phyloP scores from a whole-genome alignment of 2,797 vertebrate species.

The Acipenser oxyrinchus region DNA sequence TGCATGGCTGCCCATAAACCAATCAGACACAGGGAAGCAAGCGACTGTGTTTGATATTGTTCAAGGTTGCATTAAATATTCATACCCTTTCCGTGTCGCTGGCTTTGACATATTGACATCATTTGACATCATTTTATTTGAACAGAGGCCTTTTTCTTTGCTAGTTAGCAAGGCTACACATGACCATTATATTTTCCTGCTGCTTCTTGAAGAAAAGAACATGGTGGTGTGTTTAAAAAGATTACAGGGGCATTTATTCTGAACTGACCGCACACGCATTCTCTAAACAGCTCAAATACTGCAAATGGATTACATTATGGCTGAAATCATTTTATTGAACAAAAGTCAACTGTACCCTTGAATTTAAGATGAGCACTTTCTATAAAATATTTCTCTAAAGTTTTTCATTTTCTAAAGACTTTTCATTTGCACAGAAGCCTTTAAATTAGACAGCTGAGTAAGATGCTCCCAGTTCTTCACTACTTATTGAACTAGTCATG shows the following conservation, averaged over 20 bases:
- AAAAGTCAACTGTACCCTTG: too few species aligned
- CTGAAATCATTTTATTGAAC: too few species aligned
- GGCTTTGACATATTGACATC: constrained; percentile 51
- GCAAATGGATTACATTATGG: too few species aligned
- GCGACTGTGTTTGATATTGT: constrained; percentile 27
- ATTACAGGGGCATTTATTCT: not conserved
- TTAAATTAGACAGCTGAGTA: constrained; percentile 9
- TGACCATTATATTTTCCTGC: not conserved
- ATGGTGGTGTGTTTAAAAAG: too few species aligned
- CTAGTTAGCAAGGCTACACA: not conserved
- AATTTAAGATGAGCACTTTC: too few species aligned
- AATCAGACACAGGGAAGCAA: constrained; percentile 8
- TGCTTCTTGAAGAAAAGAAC: not conserved
- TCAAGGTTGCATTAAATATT: constrained; percentile 55
- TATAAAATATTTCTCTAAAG: too few species aligned
- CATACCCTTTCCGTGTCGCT: constrained; percentile 29
- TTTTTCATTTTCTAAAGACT: too few species aligned
- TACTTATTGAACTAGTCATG: too few species aligned
- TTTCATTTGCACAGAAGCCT: too few species aligned
- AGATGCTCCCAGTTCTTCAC: not conserved
- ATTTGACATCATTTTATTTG: constrained; percentile 34
- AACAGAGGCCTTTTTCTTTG: constrained; percentile 1
- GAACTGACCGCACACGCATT: not conserved
- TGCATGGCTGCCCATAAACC: not conserved
- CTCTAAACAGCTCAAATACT: too few species aligned